phyloP scores from a whole-genome alignment of 2,888 invertebrate species.

The Malacosoma neustria region DNA sequence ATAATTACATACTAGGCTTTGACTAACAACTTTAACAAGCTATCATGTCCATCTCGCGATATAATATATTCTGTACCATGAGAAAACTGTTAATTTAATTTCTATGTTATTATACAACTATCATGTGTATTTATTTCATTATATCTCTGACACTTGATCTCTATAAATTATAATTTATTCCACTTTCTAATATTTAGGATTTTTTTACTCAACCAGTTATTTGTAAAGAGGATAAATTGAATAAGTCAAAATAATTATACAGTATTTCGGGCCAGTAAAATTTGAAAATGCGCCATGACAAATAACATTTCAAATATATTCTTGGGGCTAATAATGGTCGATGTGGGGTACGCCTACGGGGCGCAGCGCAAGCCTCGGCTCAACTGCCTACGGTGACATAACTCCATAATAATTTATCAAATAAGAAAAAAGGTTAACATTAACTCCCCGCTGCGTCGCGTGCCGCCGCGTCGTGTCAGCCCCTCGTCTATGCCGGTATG shows the following conservation, averaged over 20 bases:
- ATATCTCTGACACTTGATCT: conserved; percentile 1
- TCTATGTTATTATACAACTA: conserved; percentile 9
- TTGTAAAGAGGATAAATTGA: neutral
- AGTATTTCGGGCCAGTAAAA: too few species aligned
- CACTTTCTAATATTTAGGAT: neutral
- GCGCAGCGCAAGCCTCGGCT: conserved; percentile 20
- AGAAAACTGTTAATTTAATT: conserved; percentile 26
- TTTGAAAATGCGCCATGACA: too few species aligned
- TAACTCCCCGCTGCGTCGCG: conserved; percentile 60
- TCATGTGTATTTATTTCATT: conserved; percentile 11
- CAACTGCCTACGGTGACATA: conserved; percentile 41
- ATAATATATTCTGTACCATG: conserved; percentile 13
- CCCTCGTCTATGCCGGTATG: conserved; percentile 40
- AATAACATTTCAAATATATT: conserved; percentile 55
- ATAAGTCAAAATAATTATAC: conserved; percentile 43
- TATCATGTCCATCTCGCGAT: conserved; percentile 25
- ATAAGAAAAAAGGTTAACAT: conserved; percentile 44
- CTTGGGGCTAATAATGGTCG: conserved; percentile 43
- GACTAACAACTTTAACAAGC: conserved; percentile 54
- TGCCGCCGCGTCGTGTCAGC: conserved; percentile 28
- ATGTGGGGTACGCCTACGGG: conserved; percentile 24
- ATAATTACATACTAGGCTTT: conserved; percentile 52
- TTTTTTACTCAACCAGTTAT: neutral
- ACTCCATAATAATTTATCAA: conserved; percentile 64
- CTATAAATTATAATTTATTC: neutral